These are phyloP conservation scores for Leptopilina drosophilae DNA, from an alignment of 2,888 invertebrate species.

Conservation along the genomic window DNA sequence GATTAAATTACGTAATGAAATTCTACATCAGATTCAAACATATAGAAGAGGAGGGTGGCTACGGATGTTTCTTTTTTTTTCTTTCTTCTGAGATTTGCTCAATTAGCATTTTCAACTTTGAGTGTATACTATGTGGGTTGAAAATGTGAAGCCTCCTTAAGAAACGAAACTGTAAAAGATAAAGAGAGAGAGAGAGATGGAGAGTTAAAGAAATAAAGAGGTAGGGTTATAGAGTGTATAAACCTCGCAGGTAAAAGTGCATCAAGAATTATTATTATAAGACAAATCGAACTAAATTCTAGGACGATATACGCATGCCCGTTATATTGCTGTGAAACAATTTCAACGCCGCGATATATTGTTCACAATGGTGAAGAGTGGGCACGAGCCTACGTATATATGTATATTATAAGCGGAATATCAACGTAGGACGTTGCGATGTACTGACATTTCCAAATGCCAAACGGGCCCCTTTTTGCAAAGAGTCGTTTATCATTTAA, in stretches of 20 bases:
- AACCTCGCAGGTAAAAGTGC: slow-evolving; percentile 41
- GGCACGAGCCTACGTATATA: slow-evolving; percentile 56
- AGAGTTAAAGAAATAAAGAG: background rate
- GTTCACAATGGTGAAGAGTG: slow-evolving; percentile 56
- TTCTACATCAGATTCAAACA: background rate
- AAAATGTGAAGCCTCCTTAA: slow-evolving; percentile 38
- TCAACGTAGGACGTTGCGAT: slow-evolving; percentile 66
- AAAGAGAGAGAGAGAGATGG: background rate
- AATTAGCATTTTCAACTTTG: slow-evolving; percentile 35
- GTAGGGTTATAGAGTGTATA: background rate
- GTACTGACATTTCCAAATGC: slow-evolving; percentile 74
- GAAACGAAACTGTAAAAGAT: background rate
- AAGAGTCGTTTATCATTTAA: slow-evolving; percentile 66
- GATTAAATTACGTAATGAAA: slow-evolving; percentile 13
- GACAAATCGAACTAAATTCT: slow-evolving; percentile 38
- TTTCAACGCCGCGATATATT: slow-evolving; percentile 47
- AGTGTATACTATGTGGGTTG: background rate
- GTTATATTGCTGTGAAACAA: slow-evolving; percentile 49
- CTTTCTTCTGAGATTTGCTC: slow-evolving; percentile 9
- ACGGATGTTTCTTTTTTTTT: slow-evolving; percentile 17
- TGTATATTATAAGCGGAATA: slow-evolving; percentile 39
- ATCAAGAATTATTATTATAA: slow-evolving; percentile 12
- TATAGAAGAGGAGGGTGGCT: slow-evolving; percentile 12
- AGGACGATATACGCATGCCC: slow-evolving; percentile 37
- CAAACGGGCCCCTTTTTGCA: slow-evolving; percentile 61